Base-by-base conservation (phyloP, 2,888 invertebrate genomes). In the Baccha elongata region DNA sequence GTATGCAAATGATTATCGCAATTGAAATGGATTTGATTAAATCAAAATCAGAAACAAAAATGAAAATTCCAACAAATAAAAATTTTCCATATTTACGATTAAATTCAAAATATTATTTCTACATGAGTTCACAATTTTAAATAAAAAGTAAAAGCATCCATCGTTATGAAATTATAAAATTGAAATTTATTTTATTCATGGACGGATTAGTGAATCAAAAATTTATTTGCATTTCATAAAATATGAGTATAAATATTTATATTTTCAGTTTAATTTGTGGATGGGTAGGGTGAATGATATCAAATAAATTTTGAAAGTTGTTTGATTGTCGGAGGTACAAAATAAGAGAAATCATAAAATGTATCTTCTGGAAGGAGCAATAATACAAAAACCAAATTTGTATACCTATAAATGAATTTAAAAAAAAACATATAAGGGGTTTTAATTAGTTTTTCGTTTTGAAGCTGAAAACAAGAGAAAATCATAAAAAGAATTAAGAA, bases 211-310 rank as follows among this genome's bases (percentile, higher is more conserved):
- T 55, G 35, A 72, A 44, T 58, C 55, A 23, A n/a, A 58, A 71
- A 71, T 72, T 65, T 37, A 48, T 53, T 79, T 32, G 19, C 19
- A 60, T 60, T 60, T 62, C 26, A n/a, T 3, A 50, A 74, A 26
- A 17, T 42, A 29, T 35, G 26, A 29, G 52, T 73, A 73, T 78
- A 79, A 73, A 74, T 80, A 80, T 79, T 79, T 62, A 79, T 67
- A 11, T 17, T 62, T 79, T 73, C 46, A 23, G 73, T 62, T 62
- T 53, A 55, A 35, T 69, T 55, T 13, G 46, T 72, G 17, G 19
- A 60, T 52, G 11, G 13, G 13, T 1, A 5, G 11, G 60, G 44
- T 26, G 35, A 15, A 5, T 53, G 40, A 11, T 40, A 40, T n/a
- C n/a, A 62, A 62, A 73, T 67, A 67, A 68, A 62, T 73, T 32